Evolutionary conservation across 92 coral and sea anemone genomes (phyloP).

Genomic region (Anthopleura xanthogrammica): DNA sequence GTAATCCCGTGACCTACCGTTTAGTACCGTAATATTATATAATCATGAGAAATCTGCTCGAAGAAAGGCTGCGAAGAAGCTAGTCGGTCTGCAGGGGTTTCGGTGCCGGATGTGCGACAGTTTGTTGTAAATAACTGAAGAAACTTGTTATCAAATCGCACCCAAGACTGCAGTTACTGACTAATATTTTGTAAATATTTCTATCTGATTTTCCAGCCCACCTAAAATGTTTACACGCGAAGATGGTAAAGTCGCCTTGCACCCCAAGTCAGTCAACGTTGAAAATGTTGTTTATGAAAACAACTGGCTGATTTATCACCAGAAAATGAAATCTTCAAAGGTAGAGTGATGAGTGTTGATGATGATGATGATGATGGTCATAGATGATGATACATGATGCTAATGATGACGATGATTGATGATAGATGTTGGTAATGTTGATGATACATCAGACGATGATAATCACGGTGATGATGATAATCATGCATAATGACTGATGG

Average conservation of each 20-base stretch:
- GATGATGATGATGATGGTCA: not conserved
- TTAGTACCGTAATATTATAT: no score
- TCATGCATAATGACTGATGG: no score
- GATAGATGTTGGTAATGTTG: not conserved
- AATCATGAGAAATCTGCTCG: no score
- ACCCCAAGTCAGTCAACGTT: slow-evolving; percentile 95
- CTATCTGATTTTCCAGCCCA: slow-evolving; percentile 45
- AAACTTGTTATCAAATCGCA: not conserved
- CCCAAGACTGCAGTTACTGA: not conserved
- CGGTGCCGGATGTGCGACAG: not conserved
- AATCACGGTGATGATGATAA: no score
- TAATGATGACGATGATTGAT: not conserved
- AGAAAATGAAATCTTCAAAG: slow-evolving; percentile 89
- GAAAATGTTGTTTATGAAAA: slow-evolving; percentile 55
- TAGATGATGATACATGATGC: not conserved
- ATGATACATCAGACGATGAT: not conserved
- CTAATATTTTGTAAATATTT: not conserved
- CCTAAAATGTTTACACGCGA: slow-evolving; percentile 72
- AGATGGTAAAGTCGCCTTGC: slow-evolving; percentile 82
- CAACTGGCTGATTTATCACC: slow-evolving; percentile 94
- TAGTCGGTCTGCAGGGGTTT: no score
- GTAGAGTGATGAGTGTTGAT: slow-evolving; percentile 28
- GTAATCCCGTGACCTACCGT: no score
- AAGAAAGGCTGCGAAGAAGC: no score
- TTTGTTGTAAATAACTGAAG: no score